Percentiles rank a stretch among this genome's conserved stretches.
Evolutionary conservation across 2,797 vertebrate genomes (phyloP).

Genomic region (Telmatherina bonti): DNA sequence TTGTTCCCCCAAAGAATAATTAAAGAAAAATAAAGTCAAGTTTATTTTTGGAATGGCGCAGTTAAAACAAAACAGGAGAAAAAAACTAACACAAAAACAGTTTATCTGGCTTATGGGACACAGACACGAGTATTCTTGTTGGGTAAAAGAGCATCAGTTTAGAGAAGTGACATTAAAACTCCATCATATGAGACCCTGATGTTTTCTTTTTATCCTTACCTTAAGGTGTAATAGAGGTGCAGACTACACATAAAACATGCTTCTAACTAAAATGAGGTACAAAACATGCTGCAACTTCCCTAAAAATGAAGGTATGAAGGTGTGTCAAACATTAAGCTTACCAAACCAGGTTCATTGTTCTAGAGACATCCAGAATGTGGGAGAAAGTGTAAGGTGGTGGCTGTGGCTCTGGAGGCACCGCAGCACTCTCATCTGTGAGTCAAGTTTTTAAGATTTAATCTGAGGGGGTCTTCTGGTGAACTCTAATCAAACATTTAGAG

Average conservation of each 20-base stretch:
- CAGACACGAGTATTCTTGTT: too few species aligned
- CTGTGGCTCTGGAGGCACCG: constrained; percentile 21
- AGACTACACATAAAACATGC: too few species aligned
- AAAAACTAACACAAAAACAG: too few species aligned
- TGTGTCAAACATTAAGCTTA: not conserved
- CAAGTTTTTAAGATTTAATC: constrained; percentile 37
- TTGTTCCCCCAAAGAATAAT: too few species aligned
- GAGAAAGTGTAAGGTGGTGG: not conserved
- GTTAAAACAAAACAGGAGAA: too few species aligned
- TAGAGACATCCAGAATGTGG: not conserved
- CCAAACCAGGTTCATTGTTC: not conserved
- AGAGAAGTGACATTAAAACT: not conserved
- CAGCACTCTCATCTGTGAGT: constrained; percentile 1
- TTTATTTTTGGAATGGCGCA: too few species aligned
- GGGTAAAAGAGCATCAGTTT: too few species aligned
- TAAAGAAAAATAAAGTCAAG: too few species aligned
- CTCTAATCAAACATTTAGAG: constrained; percentile 62
- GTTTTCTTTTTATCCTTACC: too few species aligned
- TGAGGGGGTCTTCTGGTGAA: constrained; percentile 38
- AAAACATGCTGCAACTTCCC: not conserved
- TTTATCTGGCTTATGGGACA: too few species aligned
- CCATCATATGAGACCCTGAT: not conserved
- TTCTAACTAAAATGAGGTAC: not conserved
- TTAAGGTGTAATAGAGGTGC: not conserved
- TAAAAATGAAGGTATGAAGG: not conserved